Base-by-base conservation (phyloP, 2,797 vertebrate genomes). In the Centroberyx gerrardi region DNA sequence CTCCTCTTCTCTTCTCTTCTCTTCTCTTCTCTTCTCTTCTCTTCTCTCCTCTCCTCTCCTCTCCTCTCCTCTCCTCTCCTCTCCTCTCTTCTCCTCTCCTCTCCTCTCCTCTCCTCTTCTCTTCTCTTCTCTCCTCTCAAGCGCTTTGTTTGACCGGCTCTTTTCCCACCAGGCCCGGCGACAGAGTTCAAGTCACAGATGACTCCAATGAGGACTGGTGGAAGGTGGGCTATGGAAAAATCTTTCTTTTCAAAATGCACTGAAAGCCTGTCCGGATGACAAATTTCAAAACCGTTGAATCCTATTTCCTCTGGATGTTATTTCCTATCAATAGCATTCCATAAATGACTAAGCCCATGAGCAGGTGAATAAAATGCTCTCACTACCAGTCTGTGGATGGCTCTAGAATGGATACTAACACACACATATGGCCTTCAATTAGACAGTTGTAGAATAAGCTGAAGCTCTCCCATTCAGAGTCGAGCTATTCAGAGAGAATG, bases 181-280 rank as follows among this genome's bases (percentile, higher is more conserved):
- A 97, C 76, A 93, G 96, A 77, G 94, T 98, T 80, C 94, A 96
- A 93, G 95, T 98, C 71, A 95, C 95, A 46, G 97, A 98, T 51
- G 97, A 98, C 87, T 95, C 96, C 46, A 97, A 97, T 5, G 96
- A 97, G 89, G 97, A 98, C 86, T 97, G 97, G 97, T 98, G 97
- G 97, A 97, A 97, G 96, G 97, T 98, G 69, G 71, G 91, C 56
- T 55, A 2, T 49, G 8, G 48, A 61, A 4, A 40, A 28, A 33
- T 29, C 8, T 51, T 13, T 68, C 22, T 3, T 28, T n/a, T 17
- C 28, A 49, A 31, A 22, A 49, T 10, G 15, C 33, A 38, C 15
- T 59, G 33, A 59, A 14, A 31, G 31, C 17, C 33, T 22, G 22
- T 27, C 28, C 17, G 28, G 13, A 22, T 13, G 9, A 2, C 52